These are phyloP conservation scores for Sitophilus oryzae DNA, from an alignment of 1,140 invertebrate genomes.

Conservation along the genomic window DNA sequence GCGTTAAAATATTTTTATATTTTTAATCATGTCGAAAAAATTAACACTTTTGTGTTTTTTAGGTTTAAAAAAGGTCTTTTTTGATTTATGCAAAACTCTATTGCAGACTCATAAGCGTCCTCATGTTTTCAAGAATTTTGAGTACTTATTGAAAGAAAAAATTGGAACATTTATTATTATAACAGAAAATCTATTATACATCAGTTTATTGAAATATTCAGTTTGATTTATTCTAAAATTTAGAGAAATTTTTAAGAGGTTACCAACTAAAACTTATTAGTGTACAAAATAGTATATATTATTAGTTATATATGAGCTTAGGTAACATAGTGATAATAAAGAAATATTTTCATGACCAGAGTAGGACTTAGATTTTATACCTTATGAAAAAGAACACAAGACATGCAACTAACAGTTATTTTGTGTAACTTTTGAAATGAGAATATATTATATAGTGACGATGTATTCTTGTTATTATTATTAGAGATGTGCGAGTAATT, in stretches of 20 bases:
- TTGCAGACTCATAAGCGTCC: no score
- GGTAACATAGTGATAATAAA: conserved; percentile 31
- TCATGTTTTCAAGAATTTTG: no score
- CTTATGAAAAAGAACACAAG: conserved; percentile 24
- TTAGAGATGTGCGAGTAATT: not conserved
- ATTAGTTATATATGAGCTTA: conserved; percentile 14
- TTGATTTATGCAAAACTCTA: no score
- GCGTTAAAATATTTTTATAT: no score
- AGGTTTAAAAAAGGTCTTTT: no score
- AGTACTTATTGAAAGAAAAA: no score
- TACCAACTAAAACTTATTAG: conserved; percentile 4
- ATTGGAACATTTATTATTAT: no score
- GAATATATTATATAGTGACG: not conserved
- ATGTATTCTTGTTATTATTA: not conserved
- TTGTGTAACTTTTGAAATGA: not conserved
- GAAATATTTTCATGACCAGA: conserved; percentile 38
- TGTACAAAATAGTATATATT: conserved; percentile 1
- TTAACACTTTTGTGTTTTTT: no score
- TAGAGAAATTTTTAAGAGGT: not conserved
- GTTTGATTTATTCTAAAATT: no score
- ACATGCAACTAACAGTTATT: not conserved
- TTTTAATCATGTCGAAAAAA: no score
- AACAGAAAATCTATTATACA: no score
- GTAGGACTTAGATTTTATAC: conserved; percentile 39
- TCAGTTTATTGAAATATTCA: no score